Evolutionary conservation across 2,797 vertebrate species (phyloP).

Genomic region (Lateolabrax maculatus): DNA sequence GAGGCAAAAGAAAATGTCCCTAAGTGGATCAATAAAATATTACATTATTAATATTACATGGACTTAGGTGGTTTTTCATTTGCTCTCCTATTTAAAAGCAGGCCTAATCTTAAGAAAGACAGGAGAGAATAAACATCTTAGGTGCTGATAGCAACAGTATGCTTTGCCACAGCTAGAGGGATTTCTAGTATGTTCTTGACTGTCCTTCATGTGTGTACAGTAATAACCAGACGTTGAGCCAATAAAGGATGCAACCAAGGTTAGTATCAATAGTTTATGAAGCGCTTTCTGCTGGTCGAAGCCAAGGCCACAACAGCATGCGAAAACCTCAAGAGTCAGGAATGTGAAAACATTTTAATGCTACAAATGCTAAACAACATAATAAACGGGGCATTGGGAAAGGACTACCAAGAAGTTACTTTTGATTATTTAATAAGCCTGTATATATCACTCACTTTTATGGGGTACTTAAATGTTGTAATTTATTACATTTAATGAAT

Average conservation of each 20-base stretch:
- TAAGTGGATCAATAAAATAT: slow-evolving; percentile 53
- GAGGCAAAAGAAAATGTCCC: slow-evolving; percentile 33
- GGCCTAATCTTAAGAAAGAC: slow-evolving; percentile 38
- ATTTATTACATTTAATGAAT: background rate
- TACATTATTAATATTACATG: slow-evolving; percentile 49
- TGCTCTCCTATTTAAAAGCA: slow-evolving; percentile 44
- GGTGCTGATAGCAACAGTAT: slow-evolving; percentile 10
- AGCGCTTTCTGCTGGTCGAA: slow-evolving; percentile 20
- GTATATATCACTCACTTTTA: background rate
- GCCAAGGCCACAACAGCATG: slow-evolving; percentile 56
- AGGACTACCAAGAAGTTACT: background rate
- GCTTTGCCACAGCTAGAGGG: slow-evolving; percentile 8
- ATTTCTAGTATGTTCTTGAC: slow-evolving; percentile 20
- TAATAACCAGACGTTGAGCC: slow-evolving; percentile 35
- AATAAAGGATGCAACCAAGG: slow-evolving; percentile 36
- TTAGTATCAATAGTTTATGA: slow-evolving; percentile 55
- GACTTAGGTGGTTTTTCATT: slow-evolving; percentile 11
- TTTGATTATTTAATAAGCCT: background rate
- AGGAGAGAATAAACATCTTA: slow-evolving; percentile 26
- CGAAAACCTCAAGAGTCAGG: slow-evolving; percentile 49
- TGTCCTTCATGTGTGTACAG: slow-evolving; percentile 25
- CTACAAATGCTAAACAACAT: background rate
- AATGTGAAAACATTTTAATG: background rate
- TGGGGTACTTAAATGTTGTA: too few relatives aligned
- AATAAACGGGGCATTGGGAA: background rate